Evolutionary conservation across 2,888 invertebrate genomes (phyloP).

Genomic region (Trachelus iudaicus): DNA sequence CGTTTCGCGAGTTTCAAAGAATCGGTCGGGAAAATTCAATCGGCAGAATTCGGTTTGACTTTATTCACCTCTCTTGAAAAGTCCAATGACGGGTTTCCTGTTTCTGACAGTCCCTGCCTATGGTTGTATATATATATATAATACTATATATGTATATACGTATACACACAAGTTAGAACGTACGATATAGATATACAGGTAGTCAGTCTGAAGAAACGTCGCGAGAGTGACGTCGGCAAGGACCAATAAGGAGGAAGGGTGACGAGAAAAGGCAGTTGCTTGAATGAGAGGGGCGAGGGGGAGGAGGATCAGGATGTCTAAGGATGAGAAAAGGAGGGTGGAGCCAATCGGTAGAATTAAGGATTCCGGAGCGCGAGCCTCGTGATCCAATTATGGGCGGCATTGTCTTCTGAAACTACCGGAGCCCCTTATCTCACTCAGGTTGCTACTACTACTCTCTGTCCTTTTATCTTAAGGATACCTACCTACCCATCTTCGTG

Average conservation of each 20-base stretch:
- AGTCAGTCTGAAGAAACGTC: not conserved
- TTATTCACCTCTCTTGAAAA: conserved; percentile 15
- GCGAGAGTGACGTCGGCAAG: not conserved
- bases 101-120: not conserved
- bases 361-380: conserved; percentile 51
- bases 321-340: conserved; percentile 30
- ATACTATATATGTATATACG: not conserved
- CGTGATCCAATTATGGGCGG: conserved; percentile 56
- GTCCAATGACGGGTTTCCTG: conserved; percentile 10
- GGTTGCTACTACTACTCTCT: conserved; percentile 17
- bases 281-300: no score
- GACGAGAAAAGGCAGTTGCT: not conserved
- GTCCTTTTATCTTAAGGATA: not conserved
- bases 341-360: conserved; percentile 54
- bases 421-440: conserved; percentile 48
- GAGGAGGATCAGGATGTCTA: not conserved
- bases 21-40: conserved; percentile 10
- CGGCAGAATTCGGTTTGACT: conserved; percentile 16
- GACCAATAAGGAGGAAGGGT: not conserved
- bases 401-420: conserved; percentile 54
- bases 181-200: not conserved
- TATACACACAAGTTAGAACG: not conserved
- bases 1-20: not conserved
- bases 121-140: not conserved
- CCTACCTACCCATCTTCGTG: not conserved